Evolutionary conservation across 35 echinoderm and acorn worm species (phyloP).

Genomic region (Ophiothrix spiculata): DNA sequence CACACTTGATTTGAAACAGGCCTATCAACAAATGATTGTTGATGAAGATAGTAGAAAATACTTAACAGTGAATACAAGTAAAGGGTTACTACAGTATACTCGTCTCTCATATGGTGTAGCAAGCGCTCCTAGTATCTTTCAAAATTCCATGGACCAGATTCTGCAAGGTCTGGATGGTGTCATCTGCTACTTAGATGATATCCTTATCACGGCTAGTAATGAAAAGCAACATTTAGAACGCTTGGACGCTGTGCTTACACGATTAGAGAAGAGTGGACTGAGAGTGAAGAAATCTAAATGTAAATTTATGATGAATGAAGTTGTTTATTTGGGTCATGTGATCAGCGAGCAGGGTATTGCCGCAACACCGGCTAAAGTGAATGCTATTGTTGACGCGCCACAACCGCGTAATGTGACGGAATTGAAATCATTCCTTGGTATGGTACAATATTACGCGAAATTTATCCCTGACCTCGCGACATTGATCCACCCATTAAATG

Average conservation of each 20-base stretch:
- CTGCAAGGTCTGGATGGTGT: conserved; percentile 34
- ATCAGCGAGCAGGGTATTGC: conserved; percentile 45
- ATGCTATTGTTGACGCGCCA: conserved; percentile 4
- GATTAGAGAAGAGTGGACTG: conserved; percentile 30
- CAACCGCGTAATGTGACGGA: conserved; percentile 25
- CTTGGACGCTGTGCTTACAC: conserved; percentile 31
- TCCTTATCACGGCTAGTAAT: conserved; percentile 51
- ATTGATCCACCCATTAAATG: conserved; percentile 42
- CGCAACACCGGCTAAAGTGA: conserved; percentile 8
- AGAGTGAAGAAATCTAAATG: conserved; percentile 44
- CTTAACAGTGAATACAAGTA: conserved; percentile 47
- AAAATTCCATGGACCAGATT: conserved; percentile 20
- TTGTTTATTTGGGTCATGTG: conserved; percentile 54
- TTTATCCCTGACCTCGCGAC: conserved; percentile 42
- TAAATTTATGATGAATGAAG: conserved; percentile 28
- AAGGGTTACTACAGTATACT: conserved; percentile 34
- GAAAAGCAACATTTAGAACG: conserved; percentile 41
- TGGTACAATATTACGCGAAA: conserved; percentile 44
- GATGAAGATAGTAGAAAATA: conserved; percentile 48
- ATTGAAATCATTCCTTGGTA: conserved; percentile 26
- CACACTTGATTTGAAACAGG: conserved; percentile 62
- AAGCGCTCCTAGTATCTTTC: conserved; percentile 51
- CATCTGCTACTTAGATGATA: conserved; percentile 30
- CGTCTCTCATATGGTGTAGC: conserved; percentile 32
- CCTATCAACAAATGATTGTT: conserved; percentile 57